Percentiles rank a stretch among this genome's conserved stretches.
phyloP scores from a whole-genome alignment of 2,113 vertebrate genomes.

The pig (Sus scrofa) region T2T-Sscrofa CM000812.6:191099501-191100000 shows the following conservation, averaged over 20 bases:
- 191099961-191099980: neutral
- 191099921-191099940: neutral
- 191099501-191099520: neutral
- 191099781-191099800: slow-evolving; percentile 24
- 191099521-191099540: neutral
- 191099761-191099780: slow-evolving; percentile 29
- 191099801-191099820: neutral
- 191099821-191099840: slow-evolving; percentile 58
- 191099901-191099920: slow-evolving; percentile 48
- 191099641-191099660: neutral
- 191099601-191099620: neutral
- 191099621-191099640: neutral
- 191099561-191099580: slow-evolving; percentile 13
- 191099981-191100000: neutral
- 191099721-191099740: neutral
- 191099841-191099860: slow-evolving; percentile 26
- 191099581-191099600: neutral
- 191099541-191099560: slow-evolving; percentile 6
- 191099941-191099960: slow-evolving; percentile 56
- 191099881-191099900: slow-evolving; percentile 5
- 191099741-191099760: neutral
- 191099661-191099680: neutral
- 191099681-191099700: neutral
- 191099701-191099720: neutral
- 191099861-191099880: slow-evolving; percentile 46